These are phyloP conservation scores for Gouania willdenowi DNA, from an alignment of 2,797 vertebrate genomes.

Conservation along the genomic window DNA sequence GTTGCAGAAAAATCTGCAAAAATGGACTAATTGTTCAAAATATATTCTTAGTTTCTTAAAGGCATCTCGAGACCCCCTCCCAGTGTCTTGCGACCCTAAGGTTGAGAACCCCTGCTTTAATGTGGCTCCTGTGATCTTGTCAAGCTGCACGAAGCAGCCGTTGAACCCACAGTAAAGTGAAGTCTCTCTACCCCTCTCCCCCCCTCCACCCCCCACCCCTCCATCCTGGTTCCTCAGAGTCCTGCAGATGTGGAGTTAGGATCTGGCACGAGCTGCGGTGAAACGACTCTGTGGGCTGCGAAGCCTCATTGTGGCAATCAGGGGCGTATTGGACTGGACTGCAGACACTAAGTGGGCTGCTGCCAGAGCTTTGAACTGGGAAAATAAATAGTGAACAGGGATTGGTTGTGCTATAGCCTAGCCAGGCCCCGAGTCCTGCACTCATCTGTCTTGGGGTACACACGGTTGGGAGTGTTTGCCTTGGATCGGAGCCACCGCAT, in stretches of 20 bases:
- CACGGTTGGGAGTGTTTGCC: constrained; percentile 85
- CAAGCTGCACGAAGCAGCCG: constrained; percentile 78
- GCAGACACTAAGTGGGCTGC: constrained; percentile 76
- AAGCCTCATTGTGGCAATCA: constrained; percentile 79
- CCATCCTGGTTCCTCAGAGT: constrained; percentile 45
- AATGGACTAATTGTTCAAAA: too few relatives aligned
- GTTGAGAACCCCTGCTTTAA: constrained; percentile 61
- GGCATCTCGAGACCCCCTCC: too few relatives aligned
- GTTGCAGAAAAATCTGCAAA: too few relatives aligned
- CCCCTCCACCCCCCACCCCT: constrained; percentile 46
- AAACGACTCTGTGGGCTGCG: constrained; percentile 66
- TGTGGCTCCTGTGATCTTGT: constrained; percentile 74
- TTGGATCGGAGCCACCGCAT: constrained; percentile 88
- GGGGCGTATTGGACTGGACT: constrained; percentile 71
- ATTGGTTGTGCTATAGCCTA: constrained; percentile 80
- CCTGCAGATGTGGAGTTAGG: constrained; percentile 69
- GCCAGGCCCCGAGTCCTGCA: constrained; percentile 71
- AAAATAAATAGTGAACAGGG: constrained; percentile 89
- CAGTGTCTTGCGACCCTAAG: too few relatives aligned
- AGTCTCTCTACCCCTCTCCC: constrained; percentile 47
- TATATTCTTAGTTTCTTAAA: too few relatives aligned
- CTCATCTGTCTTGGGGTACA: constrained; percentile 83
- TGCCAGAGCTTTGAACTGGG: constrained; percentile 91
- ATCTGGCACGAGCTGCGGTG: constrained; percentile 69
- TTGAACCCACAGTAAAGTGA: constrained; percentile 71